These are phyloP conservation scores for Trypoxylon attenuatum DNA, from an alignment of 2,888 invertebrate genomes.

Conservation along the genomic window DNA sequence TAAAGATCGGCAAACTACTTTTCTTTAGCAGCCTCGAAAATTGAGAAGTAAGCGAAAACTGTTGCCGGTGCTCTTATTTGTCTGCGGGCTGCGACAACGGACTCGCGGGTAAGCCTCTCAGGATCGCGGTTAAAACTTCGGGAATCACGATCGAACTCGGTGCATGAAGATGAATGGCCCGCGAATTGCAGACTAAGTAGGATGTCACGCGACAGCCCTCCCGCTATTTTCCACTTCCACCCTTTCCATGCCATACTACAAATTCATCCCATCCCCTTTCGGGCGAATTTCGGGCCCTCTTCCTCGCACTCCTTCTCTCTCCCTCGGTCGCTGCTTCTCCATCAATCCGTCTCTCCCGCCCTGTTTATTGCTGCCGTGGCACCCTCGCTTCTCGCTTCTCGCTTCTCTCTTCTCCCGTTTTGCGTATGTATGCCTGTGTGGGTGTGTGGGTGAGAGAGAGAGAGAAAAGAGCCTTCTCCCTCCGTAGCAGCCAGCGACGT, in stretches of 20 bases:
- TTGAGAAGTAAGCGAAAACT: no score
- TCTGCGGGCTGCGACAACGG: no score
- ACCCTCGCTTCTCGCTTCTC: constrained; percentile 22
- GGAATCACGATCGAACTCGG: constrained; percentile 36
- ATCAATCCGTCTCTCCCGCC: neutral
- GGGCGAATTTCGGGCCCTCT: no score
- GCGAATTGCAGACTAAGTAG: constrained; percentile 62
- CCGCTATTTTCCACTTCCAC: constrained; percentile 35
- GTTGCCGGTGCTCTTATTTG: no score
- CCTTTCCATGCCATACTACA: constrained; percentile 16
- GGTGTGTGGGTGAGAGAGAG: no score
- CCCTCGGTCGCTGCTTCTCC: constrained; percentile 14
- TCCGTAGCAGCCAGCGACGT: constrained; percentile 26
- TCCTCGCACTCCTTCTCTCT: constrained; percentile 1
- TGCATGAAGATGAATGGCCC: constrained; percentile 57
- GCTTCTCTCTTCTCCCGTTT: constrained; percentile 2
- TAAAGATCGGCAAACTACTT: no score
- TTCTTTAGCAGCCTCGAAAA: no score
- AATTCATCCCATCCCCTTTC: constrained; percentile 14
- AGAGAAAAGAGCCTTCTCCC: no score
- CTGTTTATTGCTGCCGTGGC: constrained; percentile 26
- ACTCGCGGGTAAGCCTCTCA: neutral
- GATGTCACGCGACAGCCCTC: constrained; percentile 53
- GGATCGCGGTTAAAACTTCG: constrained; percentile 1
- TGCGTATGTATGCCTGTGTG: constrained; percentile 1